Base-by-base conservation (phyloP, 2,888 invertebrate species). In the Ditylenchus weischeri region DNA sequence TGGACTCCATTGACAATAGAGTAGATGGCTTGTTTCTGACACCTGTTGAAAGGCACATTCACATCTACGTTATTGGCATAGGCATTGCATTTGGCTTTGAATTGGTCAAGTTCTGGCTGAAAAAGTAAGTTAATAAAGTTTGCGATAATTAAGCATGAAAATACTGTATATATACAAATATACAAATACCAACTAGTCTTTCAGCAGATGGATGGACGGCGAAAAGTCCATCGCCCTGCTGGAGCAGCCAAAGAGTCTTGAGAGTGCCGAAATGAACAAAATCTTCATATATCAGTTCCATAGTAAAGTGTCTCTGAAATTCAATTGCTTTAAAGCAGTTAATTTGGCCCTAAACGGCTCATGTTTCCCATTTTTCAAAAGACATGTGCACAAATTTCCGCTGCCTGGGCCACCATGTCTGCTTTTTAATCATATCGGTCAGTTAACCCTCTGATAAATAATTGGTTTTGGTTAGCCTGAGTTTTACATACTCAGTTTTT, bases 31-130 rank as follows among this genome's bases (percentile, higher is more conserved):
- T 11, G 13, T 8, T 29, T 59, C 38, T 59, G 59, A 11, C 13
- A 11, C 35, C 43, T 11, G 11, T 59, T 43, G 8, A 59, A 59
- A n/a, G 58, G 50, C 50, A 50, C 50, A 50, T 50, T 50, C 50
- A 19, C 21, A 21, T 50, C 50, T 19, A 50, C n/a, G n/a, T 2
- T 11, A 54, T 11, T 15, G 5, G 54, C n/a, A 2, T 54, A 54
- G 29, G 54, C 10, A n/a, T 15, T 54, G 54, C 50, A 50, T 54
- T 54, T 54, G 1, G 54, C 15, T 10, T 10, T 18, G 29, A 54
- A 54, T 54, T 11, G 54, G 11, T 11, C n/a, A 11, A 2, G 54
- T 1, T 54, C 54, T 1, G 54, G 11, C 15, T 54, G 11, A 54
- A 54, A 19, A 21, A 50, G 18, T 5, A 50, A 4, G 21, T 50